Conservation (phyloP, 2,113 vertebrate genomes). For the Rhabdomys dilectus region DNA sequence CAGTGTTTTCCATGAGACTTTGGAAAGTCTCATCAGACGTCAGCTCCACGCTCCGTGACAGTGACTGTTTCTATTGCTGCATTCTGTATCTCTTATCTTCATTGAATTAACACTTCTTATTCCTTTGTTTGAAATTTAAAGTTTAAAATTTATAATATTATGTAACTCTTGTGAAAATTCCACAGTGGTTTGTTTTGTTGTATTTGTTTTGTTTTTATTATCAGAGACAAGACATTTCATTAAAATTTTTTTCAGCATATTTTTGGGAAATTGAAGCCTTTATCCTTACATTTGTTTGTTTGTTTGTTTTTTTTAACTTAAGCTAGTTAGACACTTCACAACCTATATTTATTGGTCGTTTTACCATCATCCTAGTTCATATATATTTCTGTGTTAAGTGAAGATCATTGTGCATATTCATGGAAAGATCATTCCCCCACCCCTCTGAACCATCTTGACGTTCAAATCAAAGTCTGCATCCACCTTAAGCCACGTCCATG, state of each 20-base stretch:
- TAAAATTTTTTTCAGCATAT: neutral
- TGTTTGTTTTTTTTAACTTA: neutral
- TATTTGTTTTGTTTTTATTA: neutral
- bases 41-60: neutral
- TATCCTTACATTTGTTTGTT: neutral
- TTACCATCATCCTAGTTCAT: neutral
- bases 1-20: neutral
- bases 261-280: slow-evolving; percentile 52
- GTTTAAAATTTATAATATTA: slow-evolving; percentile 22
- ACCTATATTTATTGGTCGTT: slow-evolving; percentile 2
- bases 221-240: neutral
- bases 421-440: neutral
- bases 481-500: neutral
- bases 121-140: slow-evolving; percentile 49
- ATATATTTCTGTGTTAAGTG: neutral
- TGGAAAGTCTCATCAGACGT: neutral
- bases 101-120: neutral
- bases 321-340: neutral
- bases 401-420: neutral
- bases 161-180: slow-evolving; percentile 11
- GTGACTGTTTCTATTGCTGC: neutral
- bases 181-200: neutral
- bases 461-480: neutral
- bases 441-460: neutral
- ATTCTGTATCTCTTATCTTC: neutral